phyloP scores from a whole-genome alignment of 1,140 invertebrate genomes.

The Gonatopus flavifemur region DNA sequence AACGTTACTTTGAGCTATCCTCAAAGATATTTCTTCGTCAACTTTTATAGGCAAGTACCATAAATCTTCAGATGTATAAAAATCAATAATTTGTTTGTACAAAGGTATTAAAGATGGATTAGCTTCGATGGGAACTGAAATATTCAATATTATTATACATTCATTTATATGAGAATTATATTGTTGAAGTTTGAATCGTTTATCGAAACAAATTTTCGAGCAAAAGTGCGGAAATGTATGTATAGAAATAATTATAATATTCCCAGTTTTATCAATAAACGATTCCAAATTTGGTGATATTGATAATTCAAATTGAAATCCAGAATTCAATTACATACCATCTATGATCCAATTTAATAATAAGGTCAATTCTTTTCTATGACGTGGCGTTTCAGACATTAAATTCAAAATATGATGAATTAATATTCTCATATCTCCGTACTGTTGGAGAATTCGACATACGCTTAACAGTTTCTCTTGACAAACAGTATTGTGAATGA shows the following conservation, averaged over 20 bases:
- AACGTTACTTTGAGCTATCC: conserved; percentile 63
- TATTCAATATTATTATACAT: conserved; percentile 10
- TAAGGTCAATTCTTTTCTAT: conserved; percentile 59
- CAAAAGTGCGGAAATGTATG: too few species aligned
- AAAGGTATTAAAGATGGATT: conserved; percentile 30
- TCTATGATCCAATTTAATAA: conserved; percentile 59
- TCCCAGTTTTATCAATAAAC: too few species aligned
- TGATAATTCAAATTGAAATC: too few species aligned
- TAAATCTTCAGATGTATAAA: conserved; percentile 59
- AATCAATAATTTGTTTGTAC: conserved; percentile 56
- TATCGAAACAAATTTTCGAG: conserved; percentile 11
- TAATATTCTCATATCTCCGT: conserved; percentile 58
- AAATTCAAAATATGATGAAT: conserved; percentile 63
- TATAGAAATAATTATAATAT: too few species aligned
- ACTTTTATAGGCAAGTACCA: conserved; percentile 64
- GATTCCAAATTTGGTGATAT: too few species aligned
- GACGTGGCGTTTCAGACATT: conserved; percentile 49
- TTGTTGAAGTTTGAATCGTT: not conserved
- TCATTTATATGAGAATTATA: not conserved
- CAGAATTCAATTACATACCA: too few species aligned
- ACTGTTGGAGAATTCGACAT: conserved; percentile 58
- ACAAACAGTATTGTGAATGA: conserved; percentile 51
- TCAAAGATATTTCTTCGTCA: conserved; percentile 41
- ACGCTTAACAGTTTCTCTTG: conserved; percentile 54
- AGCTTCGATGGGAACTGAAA: conserved; percentile 37